Base-by-base conservation (phyloP, 1,140 invertebrate genomes). In the Mycetomoellerius zeteki region DNA sequence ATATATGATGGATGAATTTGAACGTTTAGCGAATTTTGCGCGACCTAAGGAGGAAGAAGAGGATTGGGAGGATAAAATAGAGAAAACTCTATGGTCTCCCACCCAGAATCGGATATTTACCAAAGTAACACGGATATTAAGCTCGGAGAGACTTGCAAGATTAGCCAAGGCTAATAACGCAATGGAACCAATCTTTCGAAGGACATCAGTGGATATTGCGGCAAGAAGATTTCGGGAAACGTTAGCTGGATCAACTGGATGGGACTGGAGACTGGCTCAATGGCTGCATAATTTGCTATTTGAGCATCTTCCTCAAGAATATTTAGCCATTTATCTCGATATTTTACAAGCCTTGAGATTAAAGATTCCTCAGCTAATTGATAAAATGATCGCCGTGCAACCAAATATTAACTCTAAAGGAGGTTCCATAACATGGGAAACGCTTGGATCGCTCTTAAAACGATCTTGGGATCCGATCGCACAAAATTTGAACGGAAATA, bases 241-340 rank as follows among this genome's bases (percentile, higher is more conserved):
- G n/a, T 93, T 98, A 76, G 96, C 97, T 43, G 37, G 37, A 0
- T 96, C 96, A 6, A 95, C 97, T 14, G 94, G 95, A 8, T 98
- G 98, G 98, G 97, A 98, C 89, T 92, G 96, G 10, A 96, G 96
- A 65, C 93, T 98, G 16, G 96, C 96, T 3, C 97, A 98, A 86
- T 99, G 98, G 98, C 94, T 99, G 52, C 98, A 99, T 92, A 94
- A 95, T 62, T 93, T 97, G 12, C 93, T 99, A 6, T 95, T 98
- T 78, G 97, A 98, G 62, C 95, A 97, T 91, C 94, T 98, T 12
- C 96, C 97, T 1, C 94, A 96, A 10, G 95, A 96, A n/a, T 97
- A 97, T 92, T 94, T 98, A 75, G 96, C 96, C 5, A 96, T 96
- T 21, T 99, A 98, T 94, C 93, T 98, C 3, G 98, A 98, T 92